A percentile compares a stretch with the other conserved stretches of the same genome.
phyloP scores from a whole-genome alignment of 2,113 vertebrate genomes.

The Papio anubis region DNA sequence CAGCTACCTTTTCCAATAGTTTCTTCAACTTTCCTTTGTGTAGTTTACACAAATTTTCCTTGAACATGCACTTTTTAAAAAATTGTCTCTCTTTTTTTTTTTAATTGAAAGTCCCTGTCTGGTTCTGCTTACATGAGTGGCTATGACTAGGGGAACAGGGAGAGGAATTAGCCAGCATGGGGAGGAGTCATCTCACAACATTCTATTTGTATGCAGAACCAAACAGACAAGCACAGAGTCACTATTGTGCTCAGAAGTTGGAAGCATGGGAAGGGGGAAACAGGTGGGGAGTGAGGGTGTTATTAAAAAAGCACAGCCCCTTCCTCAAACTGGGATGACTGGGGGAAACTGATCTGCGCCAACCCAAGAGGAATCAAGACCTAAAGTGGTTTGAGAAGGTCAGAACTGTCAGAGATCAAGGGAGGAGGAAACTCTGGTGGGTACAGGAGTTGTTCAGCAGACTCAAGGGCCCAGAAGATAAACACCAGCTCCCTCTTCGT shows the following conservation, averaged over 20 bases:
- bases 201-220: not conserved
- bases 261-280: not conserved
- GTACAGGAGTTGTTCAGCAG: not conserved
- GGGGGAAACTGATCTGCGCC: not conserved
- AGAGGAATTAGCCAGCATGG: not conserved
- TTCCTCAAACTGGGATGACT: not conserved
- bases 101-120: not conserved
- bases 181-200: not conserved
- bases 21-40: not conserved
- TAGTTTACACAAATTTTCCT: not conserved
- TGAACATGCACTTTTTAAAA: too few species aligned
- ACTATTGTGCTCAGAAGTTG: not conserved
- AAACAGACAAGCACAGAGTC: not conserved
- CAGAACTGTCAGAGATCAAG: not conserved
- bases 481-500: not conserved
- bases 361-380: not conserved
- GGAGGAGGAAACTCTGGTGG: not conserved
- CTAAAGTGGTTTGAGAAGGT: not conserved
- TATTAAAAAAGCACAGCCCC: not conserved
- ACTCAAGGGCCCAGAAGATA: not conserved
- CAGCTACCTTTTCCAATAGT: not conserved
- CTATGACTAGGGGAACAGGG: not conserved
- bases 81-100: not conserved
- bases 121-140: not conserved
- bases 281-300: not conserved